phyloP scores from a whole-genome alignment of 2,888 invertebrate species.

The Epistrophe eligans region DNA sequence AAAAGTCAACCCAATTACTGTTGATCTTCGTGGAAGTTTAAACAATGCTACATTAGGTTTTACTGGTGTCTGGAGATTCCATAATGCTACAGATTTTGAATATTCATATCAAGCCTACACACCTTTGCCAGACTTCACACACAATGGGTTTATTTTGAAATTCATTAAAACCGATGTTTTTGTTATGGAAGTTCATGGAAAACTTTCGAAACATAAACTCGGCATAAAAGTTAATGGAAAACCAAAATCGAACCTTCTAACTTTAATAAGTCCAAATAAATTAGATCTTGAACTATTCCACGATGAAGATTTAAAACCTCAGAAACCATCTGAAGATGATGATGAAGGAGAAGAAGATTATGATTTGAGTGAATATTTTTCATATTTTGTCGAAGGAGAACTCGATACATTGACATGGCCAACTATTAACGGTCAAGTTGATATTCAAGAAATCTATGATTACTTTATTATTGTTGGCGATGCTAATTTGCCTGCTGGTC shows the following conservation, averaged over 20 bases:
- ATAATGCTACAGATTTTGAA: constrained; percentile 88
- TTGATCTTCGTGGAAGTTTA: constrained; percentile 91
- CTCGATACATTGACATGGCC: constrained; percentile 86
- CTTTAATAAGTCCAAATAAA: constrained; percentile 80
- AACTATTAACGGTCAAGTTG: constrained; percentile 85
- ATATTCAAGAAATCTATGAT: constrained; percentile 85
- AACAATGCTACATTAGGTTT: constrained; percentile 90
- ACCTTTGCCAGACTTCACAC: constrained; percentile 90
- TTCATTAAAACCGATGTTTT: constrained; percentile 86
- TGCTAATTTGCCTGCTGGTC: constrained; percentile 85
- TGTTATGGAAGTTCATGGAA: constrained; percentile 89
- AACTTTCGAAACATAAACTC: constrained; percentile 88
- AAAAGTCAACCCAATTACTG: constrained; percentile 88
- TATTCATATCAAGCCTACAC: constrained; percentile 91
- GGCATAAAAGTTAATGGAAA: constrained; percentile 81
- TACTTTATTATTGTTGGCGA: constrained; percentile 84
- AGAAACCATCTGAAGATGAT: constrained; percentile 75
- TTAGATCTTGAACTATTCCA: constrained; percentile 80
- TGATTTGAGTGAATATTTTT: constrained; percentile 84
- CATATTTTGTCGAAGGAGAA: constrained; percentile 85
- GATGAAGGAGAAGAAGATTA: constrained; percentile 82
- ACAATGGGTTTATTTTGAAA: constrained; percentile 90
- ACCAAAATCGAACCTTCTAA: constrained; percentile 81
- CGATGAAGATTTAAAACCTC: constrained; percentile 82
- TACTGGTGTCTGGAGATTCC: constrained; percentile 89